These are phyloP conservation scores for Drosophila nigricruria DNA, from an alignment of 2,888 invertebrate species.

Conservation along the genomic window DNA sequence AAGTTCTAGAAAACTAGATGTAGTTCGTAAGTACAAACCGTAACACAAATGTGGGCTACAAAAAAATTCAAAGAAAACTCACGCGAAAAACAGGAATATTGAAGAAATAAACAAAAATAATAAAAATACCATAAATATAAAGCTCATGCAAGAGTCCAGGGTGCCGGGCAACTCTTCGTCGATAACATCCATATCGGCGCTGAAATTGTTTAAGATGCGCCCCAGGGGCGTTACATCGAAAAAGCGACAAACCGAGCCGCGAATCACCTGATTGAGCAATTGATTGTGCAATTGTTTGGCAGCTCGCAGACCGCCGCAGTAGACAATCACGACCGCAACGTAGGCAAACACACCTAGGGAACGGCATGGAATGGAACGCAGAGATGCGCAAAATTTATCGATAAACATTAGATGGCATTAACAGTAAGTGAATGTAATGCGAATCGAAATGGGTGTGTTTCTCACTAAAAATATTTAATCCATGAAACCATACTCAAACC, in stretches of 20 bases:
- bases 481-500: conserved; percentile 16
- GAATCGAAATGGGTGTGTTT: conserved; percentile 24
- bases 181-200: conserved; percentile 89
- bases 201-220: conserved; percentile 89
- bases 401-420: conserved; percentile 29
- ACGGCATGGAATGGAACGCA: conserved; percentile 37
- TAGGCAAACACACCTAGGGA: conserved; percentile 86
- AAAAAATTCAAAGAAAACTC: conserved; percentile 31
- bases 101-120: conserved; percentile 16
- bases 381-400: conserved; percentile 32
- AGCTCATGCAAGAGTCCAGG: conserved; percentile 85
- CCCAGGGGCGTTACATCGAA: conserved; percentile 90
- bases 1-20: conserved; percentile 28
- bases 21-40: conserved; percentile 65
- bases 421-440: conserved; percentile 39
- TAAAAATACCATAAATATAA: conserved; percentile 85
- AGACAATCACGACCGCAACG: conserved; percentile 87
- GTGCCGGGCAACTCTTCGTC: conserved; percentile 88
- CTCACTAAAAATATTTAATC: conserved; percentile 17
- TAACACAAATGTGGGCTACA: conserved; percentile 52
- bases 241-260: conserved; percentile 88
- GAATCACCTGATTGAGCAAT: conserved; percentile 87
- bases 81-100: conserved; percentile 20
- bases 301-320: conserved; percentile 87
- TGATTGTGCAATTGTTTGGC: conserved; percentile 87